Percentiles rank a stretch among this genome's conserved stretches.
These are phyloP conservation scores for Drosophila littoralis DNA, from an alignment of 1,140 invertebrate species.

Conservation along the genomic window DNA sequence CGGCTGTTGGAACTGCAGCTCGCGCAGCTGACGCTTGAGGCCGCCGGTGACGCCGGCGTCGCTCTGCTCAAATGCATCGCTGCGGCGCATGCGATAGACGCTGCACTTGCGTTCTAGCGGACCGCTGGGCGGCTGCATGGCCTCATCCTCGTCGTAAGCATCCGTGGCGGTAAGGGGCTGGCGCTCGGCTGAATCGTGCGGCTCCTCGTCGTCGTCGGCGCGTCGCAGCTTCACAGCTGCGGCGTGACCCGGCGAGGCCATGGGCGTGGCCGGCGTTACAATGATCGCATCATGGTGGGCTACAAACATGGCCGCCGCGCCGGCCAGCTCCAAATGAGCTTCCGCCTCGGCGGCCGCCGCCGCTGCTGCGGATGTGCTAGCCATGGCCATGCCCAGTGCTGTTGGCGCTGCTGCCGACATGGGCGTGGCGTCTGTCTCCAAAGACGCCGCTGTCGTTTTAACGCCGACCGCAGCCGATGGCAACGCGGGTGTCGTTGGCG, in stretches of 20 bases:
- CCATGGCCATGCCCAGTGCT: constrained; percentile 22
- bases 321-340: constrained; percentile 54
- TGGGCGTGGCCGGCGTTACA: constrained; percentile 84
- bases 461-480: constrained; percentile 73
- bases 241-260: constrained; percentile 80
- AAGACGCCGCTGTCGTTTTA: constrained; percentile 71
- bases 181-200: constrained; percentile 58
- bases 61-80: constrained; percentile 69
- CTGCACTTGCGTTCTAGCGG: constrained; percentile 83
- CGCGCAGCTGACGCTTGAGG: constrained; percentile 71
- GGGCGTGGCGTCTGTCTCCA: constrained; percentile 52
- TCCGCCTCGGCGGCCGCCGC: constrained; percentile 52
- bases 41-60: constrained; percentile 46
- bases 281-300: constrained; percentile 82
- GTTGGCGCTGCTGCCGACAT: neutral
- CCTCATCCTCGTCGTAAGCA: constrained; percentile 66
- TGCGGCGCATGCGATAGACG: constrained; percentile 82
- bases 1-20: constrained; percentile 79
- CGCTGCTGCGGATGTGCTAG: constrained; percentile 61
- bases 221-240: constrained; percentile 54
- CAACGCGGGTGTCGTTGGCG: constrained; percentile 62
- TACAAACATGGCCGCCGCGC: constrained; percentile 60
- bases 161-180: constrained; percentile 65
- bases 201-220: constrained; percentile 53
- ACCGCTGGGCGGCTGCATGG: constrained; percentile 62